phyloP scores from a whole-genome alignment of 2,888 invertebrate species.

The Xanthorhoe spadicearia region DNA sequence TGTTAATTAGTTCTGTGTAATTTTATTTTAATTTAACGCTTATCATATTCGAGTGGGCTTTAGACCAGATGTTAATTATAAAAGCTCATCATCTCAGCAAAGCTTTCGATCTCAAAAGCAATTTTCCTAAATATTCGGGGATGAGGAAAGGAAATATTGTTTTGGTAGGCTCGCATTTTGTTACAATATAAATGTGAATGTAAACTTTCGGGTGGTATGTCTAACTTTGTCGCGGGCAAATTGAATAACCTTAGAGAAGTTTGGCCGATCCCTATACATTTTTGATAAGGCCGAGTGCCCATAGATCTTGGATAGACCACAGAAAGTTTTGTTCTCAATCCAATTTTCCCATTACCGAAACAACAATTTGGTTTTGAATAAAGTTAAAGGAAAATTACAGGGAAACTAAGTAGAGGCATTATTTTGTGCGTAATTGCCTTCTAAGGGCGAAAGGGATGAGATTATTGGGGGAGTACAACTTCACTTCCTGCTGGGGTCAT shows the following conservation, averaged over 20 bases:
- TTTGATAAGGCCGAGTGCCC: slow-evolving; percentile 38
- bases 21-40: slow-evolving; percentile 21
- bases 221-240: slow-evolving; percentile 36
- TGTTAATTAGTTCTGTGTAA: slow-evolving; percentile 26
- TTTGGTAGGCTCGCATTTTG: slow-evolving; percentile 2
- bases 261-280: slow-evolving; percentile 39
- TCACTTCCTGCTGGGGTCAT: slow-evolving; percentile 44
- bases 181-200: slow-evolving; percentile 5
- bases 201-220: slow-evolving; percentile 30
- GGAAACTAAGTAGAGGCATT: slow-evolving; percentile 43
- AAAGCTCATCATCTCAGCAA: slow-evolving; percentile 9
- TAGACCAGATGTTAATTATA: slow-evolving; percentile 11
- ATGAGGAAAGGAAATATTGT: slow-evolving; percentile 5
- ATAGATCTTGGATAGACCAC: slow-evolving; percentile 30
- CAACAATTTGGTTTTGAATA: slow-evolving; percentile 32
- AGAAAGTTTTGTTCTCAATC: slow-evolving; percentile 35
- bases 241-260: slow-evolving; percentile 39
- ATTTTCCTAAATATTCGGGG: slow-evolving; percentile 6
- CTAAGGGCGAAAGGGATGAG: slow-evolving; percentile 53
- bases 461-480: slow-evolving; percentile 48
- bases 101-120: slow-evolving; percentile 3
- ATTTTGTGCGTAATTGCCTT: slow-evolving; percentile 50
- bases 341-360: slow-evolving; percentile 35
- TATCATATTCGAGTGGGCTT: background rate
- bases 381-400: slow-evolving; percentile 41